A percentile compares a stretch with the other conserved stretches of the same genome.
Conservation (phyloP, 64 coral and sea anemone species). For the Montipora efflorescens region DNA sequence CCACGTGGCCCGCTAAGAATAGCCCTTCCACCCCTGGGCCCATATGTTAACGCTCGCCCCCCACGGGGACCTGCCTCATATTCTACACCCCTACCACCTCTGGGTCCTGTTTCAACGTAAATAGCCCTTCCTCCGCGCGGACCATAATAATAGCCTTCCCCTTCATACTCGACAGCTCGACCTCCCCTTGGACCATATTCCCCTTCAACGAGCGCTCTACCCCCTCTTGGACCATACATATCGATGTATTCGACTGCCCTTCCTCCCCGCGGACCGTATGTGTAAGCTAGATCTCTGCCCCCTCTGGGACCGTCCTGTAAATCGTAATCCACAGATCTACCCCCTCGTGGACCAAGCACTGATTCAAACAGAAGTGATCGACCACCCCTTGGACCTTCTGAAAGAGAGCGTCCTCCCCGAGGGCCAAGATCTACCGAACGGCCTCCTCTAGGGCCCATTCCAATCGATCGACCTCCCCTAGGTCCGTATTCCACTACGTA, state of each 20-base stretch:
- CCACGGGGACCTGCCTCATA: constrained; percentile 10
- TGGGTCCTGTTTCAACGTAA: constrained; percentile 38
- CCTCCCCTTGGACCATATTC: constrained; percentile 42
- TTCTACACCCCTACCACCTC: constrained; percentile 55
- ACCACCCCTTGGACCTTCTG: constrained; percentile 52
- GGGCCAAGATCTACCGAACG: constrained; percentile 15
- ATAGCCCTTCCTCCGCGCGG: constrained; percentile 22
- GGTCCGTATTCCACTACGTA: constrained; percentile 14
- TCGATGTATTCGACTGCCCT: constrained; percentile 6
- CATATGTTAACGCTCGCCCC: constrained; percentile 38
- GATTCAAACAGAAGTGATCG: constrained; percentile 19
- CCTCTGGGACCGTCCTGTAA: constrained; percentile 63
- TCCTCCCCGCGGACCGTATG: constrained; percentile 49
- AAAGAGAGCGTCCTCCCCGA: constrained; percentile 45
- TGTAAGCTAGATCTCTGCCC: constrained; percentile 39
- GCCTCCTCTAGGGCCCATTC: constrained; percentile 19
- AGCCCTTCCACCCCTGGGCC: constrained; percentile 11
- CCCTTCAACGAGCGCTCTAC: not conserved
- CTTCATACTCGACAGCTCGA: not conserved
- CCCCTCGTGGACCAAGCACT: not conserved
- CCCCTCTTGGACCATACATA: constrained; percentile 56
- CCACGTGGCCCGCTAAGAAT: constrained; percentile 59
- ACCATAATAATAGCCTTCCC: not conserved
- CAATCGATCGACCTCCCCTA: constrained; percentile 40
- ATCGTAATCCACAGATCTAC: not conserved